Percentiles rank a stretch among this genome's conserved stretches.
Conservation (phyloP, 2,113 vertebrate species). For the Candoia aspera region DNA sequence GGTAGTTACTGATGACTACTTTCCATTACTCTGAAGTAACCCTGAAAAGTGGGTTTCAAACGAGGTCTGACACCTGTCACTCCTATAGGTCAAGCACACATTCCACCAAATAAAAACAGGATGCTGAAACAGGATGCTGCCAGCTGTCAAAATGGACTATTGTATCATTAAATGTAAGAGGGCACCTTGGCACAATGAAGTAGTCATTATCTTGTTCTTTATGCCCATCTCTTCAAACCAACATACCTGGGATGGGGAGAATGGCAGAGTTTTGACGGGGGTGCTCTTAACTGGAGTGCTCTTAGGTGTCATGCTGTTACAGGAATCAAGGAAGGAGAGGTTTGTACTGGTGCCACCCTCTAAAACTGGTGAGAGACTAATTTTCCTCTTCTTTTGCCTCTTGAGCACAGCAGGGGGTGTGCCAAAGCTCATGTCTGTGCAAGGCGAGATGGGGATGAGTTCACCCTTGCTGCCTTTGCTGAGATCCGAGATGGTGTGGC, state of each 20-base stretch:
- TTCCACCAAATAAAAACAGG: neutral
- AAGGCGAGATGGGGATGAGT: slow-evolving; percentile 93
- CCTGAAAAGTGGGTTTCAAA: neutral
- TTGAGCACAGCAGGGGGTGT: slow-evolving; percentile 88
- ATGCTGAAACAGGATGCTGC: neutral
- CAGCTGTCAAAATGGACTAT: neutral
- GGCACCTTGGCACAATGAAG: neutral
- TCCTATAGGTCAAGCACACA: neutral
- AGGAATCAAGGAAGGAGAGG: slow-evolving; percentile 78
- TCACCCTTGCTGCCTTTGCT: slow-evolving; percentile 92
- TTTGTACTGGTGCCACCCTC: slow-evolving; percentile 65
- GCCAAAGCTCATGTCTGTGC: slow-evolving; percentile 75
- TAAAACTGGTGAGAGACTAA: slow-evolving; percentile 82
- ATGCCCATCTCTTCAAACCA: accelerated
- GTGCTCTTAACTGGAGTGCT: slow-evolving; percentile 92
- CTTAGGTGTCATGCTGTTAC: slow-evolving; percentile 91
- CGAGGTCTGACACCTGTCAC: neutral
- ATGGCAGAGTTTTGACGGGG: slow-evolving; percentile 82
- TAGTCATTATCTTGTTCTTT: neutral
- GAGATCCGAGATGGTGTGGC: slow-evolving; percentile 89
- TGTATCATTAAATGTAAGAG: neutral
- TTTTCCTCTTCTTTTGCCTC: slow-evolving; percentile 84
- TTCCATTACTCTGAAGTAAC: neutral
- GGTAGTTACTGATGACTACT: neutral
- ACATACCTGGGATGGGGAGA: slow-evolving; percentile 94